Conservation (phyloP, 2,797 vertebrate species). For the Meriones psammophilus region DNA sequence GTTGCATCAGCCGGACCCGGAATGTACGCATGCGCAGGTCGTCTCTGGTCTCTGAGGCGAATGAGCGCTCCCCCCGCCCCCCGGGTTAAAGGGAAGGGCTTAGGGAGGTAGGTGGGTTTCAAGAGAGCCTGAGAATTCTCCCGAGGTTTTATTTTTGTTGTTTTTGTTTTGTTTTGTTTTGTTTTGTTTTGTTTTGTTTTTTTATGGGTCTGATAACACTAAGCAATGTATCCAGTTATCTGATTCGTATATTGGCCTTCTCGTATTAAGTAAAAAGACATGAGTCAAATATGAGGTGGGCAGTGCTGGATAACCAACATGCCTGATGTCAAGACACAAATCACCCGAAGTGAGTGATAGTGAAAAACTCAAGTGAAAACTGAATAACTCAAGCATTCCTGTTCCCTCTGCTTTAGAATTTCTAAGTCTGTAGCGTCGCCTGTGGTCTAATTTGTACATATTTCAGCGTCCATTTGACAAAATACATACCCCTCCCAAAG, state of each 20-base stretch:
- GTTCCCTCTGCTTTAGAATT: not conserved
- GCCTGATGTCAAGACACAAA: not conserved
- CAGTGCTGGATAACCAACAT: not conserved
- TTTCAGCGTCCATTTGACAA: not conserved
- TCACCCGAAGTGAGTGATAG: not conserved
- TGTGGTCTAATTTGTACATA: not conserved
- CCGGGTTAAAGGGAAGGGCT: not conserved
- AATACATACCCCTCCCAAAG: not conserved
- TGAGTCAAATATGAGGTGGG: not conserved
- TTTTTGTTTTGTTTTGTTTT: too few relatives aligned
- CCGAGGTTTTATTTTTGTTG: not conserved
- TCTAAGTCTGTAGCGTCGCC: not conserved
- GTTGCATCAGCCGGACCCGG: slow-evolving; percentile 78
- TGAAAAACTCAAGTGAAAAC: not conserved
- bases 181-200: not conserved
- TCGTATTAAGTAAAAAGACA: not conserved
- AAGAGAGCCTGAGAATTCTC: fast-evolving
- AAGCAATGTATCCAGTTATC: too few relatives aligned
- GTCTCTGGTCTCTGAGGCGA: slow-evolving; percentile 7
- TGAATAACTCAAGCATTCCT: not conserved
- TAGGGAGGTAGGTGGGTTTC: too few relatives aligned
- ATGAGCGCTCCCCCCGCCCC: not conserved
- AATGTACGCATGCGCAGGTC: slow-evolving; percentile 44
- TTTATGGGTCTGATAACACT: not conserved
- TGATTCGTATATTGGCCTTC: not conserved